phyloP scores from a whole-genome alignment of 2,888 invertebrate species.

The Cryptocephalus primarius region DNA sequence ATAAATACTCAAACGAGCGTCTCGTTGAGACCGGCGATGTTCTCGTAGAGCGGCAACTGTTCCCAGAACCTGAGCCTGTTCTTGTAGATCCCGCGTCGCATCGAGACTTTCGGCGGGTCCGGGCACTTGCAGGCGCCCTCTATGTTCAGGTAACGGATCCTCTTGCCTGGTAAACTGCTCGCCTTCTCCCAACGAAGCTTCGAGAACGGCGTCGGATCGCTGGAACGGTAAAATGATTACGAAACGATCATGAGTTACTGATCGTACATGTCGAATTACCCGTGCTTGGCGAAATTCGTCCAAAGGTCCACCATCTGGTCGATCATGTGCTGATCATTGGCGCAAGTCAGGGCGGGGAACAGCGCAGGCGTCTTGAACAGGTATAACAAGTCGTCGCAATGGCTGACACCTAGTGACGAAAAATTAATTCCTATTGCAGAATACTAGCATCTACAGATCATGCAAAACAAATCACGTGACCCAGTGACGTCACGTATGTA shows the following conservation, averaged over 20 bases:
- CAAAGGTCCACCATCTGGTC: constrained; percentile 33
- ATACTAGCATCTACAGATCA: not conserved
- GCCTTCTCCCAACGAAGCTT: constrained; percentile 1
- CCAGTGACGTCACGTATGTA: too few relatives aligned
- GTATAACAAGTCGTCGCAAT: constrained; percentile 44
- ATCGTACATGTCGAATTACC: constrained; percentile 26
- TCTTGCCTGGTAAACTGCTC: constrained; percentile 3
- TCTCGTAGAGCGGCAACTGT: constrained; percentile 17
- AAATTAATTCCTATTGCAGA: not conserved
- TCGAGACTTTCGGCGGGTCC: constrained; percentile 5
- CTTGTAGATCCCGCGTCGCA: constrained; percentile 15
- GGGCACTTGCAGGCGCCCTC: constrained; percentile 3
- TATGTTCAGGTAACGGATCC: constrained; percentile 11
- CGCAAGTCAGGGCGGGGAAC: constrained; percentile 28
- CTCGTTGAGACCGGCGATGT: constrained; percentile 13
- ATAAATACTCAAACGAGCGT: not conserved
- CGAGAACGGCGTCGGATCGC: constrained; percentile 3
- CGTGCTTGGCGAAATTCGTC: constrained; percentile 38
- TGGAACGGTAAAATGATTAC: constrained; percentile 8
- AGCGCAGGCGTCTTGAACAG: constrained; percentile 37
- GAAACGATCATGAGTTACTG: too few relatives aligned
- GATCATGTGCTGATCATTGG: constrained; percentile 31
- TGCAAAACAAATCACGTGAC: not conserved
- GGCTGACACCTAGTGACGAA: constrained; percentile 33
- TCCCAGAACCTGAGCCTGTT: constrained; percentile 21